Base-by-base conservation (phyloP, 1,140 invertebrate genomes). In the Oncopodura yosiiana region DNA sequence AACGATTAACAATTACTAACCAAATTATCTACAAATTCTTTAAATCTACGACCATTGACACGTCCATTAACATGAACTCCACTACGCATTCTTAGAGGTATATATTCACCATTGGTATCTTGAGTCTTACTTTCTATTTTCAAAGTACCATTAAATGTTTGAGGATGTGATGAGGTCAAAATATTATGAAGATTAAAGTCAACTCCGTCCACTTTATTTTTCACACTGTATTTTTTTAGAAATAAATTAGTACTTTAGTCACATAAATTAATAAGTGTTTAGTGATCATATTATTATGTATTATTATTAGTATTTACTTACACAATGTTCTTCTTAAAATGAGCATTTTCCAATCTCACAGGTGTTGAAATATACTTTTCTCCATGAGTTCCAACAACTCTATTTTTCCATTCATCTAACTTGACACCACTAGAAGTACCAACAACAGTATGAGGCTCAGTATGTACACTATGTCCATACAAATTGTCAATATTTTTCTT, bases 371-470 rank as follows among this genome's bases (percentile, higher is more conserved):
- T n/a, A 21, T 23, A 11, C 21, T 32, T 34, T 23, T 53, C 12
- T 24, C 12, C 14, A 34, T 53, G 8, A 36, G 41, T 53, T 14
- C 5, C 4, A 1, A 44, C 39, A 0, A 30, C 41, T 5, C 18
- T n/a, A 21, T 53, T 14, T 8, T 21, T 24, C 39, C 39, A 53
- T 26, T 32, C 16, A 2, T 36, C 23, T 29, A 53, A 23, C 14
- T 26, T n/a, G 4, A 53, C 42, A 5, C 50, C 50, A n/a, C n/a
- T n/a, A n/a, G n/a, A n/a, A n/a, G n/a, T n/a, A 11, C 16, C 27
- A 6, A 53, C 26, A 19, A n/a, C 44, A 0, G 42, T n/a, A 11
- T 16, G 19, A n/a, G 16, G 12, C 16, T n/a, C 5, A 16, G 32
- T n/a, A 3, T 30, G 2, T 8, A 32, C 21, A 3, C 36, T 23